phyloP scores from a whole-genome alignment of 2,113 vertebrate species.

The Apodemus sylvaticus region DNA sequence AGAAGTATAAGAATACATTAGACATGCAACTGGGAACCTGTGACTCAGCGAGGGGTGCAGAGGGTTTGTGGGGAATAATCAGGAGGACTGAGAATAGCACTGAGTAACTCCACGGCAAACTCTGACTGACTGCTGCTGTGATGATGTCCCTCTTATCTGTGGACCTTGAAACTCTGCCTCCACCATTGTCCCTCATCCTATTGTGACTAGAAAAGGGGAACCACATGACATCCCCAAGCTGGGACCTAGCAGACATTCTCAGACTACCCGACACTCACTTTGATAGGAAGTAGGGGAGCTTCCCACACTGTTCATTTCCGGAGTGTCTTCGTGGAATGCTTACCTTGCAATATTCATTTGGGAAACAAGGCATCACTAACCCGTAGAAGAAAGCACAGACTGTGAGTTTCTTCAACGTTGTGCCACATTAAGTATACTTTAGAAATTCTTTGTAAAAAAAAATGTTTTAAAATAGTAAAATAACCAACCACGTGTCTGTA shows the following conservation, averaged over 20 bases:
- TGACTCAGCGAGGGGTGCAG: too few species aligned
- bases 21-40: background rate
- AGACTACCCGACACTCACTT: background rate
- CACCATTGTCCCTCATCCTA: background rate
- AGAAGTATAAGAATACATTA: background rate
- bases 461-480: background rate
- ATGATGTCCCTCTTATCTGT: background rate
- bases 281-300: background rate
- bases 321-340: background rate
- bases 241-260: background rate
- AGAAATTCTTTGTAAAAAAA: background rate
- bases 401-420: background rate
- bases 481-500: background rate
- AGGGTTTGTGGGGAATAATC: background rate
- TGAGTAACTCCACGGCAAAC: background rate
- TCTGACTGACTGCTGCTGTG: background rate
- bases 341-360: background rate
- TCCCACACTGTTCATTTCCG: background rate
- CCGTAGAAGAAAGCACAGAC: background rate
- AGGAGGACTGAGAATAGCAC: too few species aligned
- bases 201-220: background rate
- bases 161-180: background rate
- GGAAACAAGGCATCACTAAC: background rate
- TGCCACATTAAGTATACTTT: background rate
- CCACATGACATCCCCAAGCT: background rate